Base-by-base conservation (phyloP, 2,113 vertebrate species). In the Ceyx melanurus region DNA sequence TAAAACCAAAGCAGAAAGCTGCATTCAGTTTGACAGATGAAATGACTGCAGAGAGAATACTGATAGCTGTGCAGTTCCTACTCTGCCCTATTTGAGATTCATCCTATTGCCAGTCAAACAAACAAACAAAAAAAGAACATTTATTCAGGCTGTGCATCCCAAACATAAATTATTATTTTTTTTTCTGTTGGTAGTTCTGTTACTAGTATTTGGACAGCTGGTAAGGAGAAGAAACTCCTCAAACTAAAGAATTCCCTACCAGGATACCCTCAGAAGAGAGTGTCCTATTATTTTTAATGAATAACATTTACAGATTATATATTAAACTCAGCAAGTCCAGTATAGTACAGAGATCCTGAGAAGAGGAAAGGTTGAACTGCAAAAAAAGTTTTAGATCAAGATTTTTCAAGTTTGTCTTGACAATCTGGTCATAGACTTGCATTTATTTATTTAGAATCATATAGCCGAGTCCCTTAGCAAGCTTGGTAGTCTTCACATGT, bases 11-110 rank as follows among this genome's bases (percentile, higher is more conserved):
- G 46, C 42, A 88, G 56, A 84, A 82, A 62, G 3, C 54, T 80
- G 10, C 22, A n/a, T 87, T 60, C 50, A 89, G 23, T 19, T 60
- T 66, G 50, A 85, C 13, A 87, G 64, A 76, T 70, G 5, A 87
- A 94, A 91, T 92, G 70, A 54, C 67, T 73, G 35, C 66, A 82
- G 37, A 87, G 67, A 91, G 62, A 92, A 62, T 89, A 91, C 48
- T 57, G 78, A 84, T 46, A 91, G 15, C 50, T 73, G 13, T 72
- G 72, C 54, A 73, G 29, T 22, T 92, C 28, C 78, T 82, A 40
- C 33, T 92, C 21, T 87, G 58, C 62, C 31, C 8, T 70, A 6
- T 57, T 68, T 92, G 62, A 79, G 40, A 78, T 79, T 62, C 45
- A 66, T 65, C 58, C 58, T 65, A 65, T 20, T 65, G 22, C 31